Base-by-base conservation (phyloP, 2,888 invertebrate species). In the Malacosoma neustria region DNA sequence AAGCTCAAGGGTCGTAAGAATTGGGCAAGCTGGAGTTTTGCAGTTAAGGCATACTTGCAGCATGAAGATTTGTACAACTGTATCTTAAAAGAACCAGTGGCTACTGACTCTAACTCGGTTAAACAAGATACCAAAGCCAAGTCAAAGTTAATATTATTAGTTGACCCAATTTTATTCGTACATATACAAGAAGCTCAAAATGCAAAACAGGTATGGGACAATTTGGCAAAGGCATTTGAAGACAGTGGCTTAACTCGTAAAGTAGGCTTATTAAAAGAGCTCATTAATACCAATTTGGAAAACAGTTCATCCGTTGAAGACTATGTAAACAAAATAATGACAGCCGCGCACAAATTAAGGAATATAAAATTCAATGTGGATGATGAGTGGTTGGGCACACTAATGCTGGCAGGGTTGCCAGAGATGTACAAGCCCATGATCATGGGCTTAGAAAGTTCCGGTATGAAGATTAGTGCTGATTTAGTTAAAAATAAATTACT, bases 171-270 rank as follows among this genome's bases (percentile, higher is more conserved):
- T 11, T 43, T 41, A 12, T 43, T 39, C 11, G 35, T 45, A 13
- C 47, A 48, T 30, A 34, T 45, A 4, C 41, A 45, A 14, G 40
- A 48, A n/a, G 36, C 41, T 11, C 34, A 12, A 33, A 35, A 32
- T 11, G 40, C 40, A 7, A 37, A 37, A n/a, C n/a, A n/a, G n/a
- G n/a, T n/a, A n/a, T n/a, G n/a, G n/a, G n/a, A n/a, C n/a, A n/a
- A n/a, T n/a, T n/a, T n/a, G n/a, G n/a, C n/a, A n/a, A n/a, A n/a
- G n/a, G n/a, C n/a, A n/a, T n/a, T n/a, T n/a, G n/a, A 35, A n/a
- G 35, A 11, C 15, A 5, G 5, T 5, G 15, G 15, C 15, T 15
- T 15, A 7, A 15, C 15, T 5, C 4, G 15, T 5, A 15, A 15
- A 7, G 37, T 39, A 3, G 38, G 39, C 11, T 6, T 33, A n/a